Conservation (phyloP, 2,797 vertebrate species). For the Argentina silus region DNA sequence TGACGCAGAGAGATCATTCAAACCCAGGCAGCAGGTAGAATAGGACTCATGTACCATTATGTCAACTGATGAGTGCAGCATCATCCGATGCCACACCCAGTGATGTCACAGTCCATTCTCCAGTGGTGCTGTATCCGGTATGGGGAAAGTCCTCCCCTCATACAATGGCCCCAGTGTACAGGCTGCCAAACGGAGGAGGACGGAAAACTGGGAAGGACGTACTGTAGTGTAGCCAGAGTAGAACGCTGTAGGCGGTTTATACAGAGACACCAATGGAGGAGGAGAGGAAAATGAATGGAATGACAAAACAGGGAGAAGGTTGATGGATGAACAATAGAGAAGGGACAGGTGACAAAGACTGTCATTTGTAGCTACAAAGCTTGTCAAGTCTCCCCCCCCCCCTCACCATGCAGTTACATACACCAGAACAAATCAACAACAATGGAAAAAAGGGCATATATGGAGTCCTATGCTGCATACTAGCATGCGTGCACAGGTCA, state of each 20-base stretch:
- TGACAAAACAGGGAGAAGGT: slow-evolving; percentile 8
- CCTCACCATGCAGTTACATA: slow-evolving; percentile 25
- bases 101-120: slow-evolving; percentile 45
- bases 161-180: slow-evolving; percentile 61
- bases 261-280: slow-evolving; percentile 40
- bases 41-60: no score
- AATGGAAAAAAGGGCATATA: slow-evolving; percentile 1
- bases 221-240: slow-evolving; percentile 21
- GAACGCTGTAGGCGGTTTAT: slow-evolving; percentile 23
- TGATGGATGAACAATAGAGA: slow-evolving; percentile 9
- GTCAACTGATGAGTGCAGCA: neutral
- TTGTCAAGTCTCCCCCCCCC: neutral
- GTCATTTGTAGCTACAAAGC: neutral
- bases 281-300: slow-evolving; percentile 47
- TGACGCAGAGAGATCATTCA: no score
- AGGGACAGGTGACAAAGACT: neutral
- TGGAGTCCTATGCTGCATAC: slow-evolving; percentile 37
- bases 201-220: slow-evolving; percentile 59
- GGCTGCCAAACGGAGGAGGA: slow-evolving; percentile 36
- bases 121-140: slow-evolving; percentile 33
- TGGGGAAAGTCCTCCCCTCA: slow-evolving; percentile 13
- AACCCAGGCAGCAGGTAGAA: no score
- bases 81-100: slow-evolving; percentile 38
- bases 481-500: slow-evolving; percentile 33
- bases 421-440: slow-evolving; percentile 27